Evolutionary conservation across 2,113 vertebrate genomes (phyloP).

Genomic region (Siphamia tubifer): DNA sequence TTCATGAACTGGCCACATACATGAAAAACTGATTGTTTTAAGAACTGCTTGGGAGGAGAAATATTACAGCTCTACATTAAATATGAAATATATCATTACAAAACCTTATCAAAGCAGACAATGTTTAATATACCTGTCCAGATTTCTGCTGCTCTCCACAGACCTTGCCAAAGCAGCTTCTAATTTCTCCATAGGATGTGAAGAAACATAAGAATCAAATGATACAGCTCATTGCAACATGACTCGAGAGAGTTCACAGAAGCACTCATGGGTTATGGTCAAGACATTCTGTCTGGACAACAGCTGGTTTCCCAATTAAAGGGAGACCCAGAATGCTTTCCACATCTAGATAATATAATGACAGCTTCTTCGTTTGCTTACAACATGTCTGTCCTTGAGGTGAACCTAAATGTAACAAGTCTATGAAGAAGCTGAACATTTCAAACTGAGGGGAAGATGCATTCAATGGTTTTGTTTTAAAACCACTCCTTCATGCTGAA

Average conservation of each 20-base stretch:
- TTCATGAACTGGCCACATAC: too few species aligned
- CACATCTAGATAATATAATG: slow-evolving; percentile 37
- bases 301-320: slow-evolving; percentile 57
- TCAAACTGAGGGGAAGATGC: background rate
- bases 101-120: background rate
- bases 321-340: slow-evolving; percentile 24
- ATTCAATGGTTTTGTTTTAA: background rate
- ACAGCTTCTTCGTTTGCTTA: slow-evolving; percentile 19
- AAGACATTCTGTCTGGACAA: slow-evolving; percentile 50
- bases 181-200: slow-evolving; percentile 27
- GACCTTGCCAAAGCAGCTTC: background rate
- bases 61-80: background rate
- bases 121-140: background rate
- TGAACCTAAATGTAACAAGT: slow-evolving; percentile 15
- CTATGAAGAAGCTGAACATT: background rate
- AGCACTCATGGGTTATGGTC: slow-evolving; percentile 21
- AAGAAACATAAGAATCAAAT: slow-evolving; percentile 25
- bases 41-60: background rate
- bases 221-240: slow-evolving; percentile 46
- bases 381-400: slow-evolving; percentile 29
- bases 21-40: background rate
- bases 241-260: slow-evolving; percentile 14
- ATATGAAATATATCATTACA: background rate
- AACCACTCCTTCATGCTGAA: background rate
- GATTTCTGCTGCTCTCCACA: background rate